Evolutionary conservation across 2,888 invertebrate genomes (phyloP).

Genomic region (Nudaria mundana): DNA sequence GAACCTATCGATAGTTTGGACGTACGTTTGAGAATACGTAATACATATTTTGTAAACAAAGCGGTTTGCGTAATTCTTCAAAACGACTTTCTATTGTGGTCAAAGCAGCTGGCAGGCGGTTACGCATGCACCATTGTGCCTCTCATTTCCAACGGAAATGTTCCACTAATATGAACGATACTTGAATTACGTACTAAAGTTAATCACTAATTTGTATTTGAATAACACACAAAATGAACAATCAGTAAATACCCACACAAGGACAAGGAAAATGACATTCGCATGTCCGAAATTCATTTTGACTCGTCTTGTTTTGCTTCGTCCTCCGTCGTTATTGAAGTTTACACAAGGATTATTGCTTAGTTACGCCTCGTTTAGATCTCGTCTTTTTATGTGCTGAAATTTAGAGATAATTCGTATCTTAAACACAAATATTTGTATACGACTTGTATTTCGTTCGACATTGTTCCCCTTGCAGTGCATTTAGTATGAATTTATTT

Average conservation of each 20-base stretch:
- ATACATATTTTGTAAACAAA: conserved; percentile 59
- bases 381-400: background rate
- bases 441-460: conserved; percentile 10
- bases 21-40: conserved; percentile 27
- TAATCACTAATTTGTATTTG: background rate
- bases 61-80: conserved; percentile 62
- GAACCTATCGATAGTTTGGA: conserved; percentile 19
- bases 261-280: background rate
- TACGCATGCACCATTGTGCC: conserved; percentile 61
- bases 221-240: background rate
- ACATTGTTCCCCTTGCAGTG: conserved; percentile 14
- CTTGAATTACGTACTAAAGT: background rate
- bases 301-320: conserved; percentile 9
- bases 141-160: conserved; percentile 54
- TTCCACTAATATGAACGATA: conserved; percentile 39
- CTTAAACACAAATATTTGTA: conserved; percentile 1
- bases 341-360: conserved; percentile 1
- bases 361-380: background rate
- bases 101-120: conserved; percentile 63
- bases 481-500: conserved; percentile 14
- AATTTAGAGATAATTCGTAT: background rate
- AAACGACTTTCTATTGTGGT: conserved; percentile 68
- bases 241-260: background rate
- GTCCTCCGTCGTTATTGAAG: conserved; percentile 3
- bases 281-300: conserved; percentile 1